Base-by-base conservation (phyloP, 1,140 invertebrate genomes). In the Cherax quadricarinatus region DNA sequence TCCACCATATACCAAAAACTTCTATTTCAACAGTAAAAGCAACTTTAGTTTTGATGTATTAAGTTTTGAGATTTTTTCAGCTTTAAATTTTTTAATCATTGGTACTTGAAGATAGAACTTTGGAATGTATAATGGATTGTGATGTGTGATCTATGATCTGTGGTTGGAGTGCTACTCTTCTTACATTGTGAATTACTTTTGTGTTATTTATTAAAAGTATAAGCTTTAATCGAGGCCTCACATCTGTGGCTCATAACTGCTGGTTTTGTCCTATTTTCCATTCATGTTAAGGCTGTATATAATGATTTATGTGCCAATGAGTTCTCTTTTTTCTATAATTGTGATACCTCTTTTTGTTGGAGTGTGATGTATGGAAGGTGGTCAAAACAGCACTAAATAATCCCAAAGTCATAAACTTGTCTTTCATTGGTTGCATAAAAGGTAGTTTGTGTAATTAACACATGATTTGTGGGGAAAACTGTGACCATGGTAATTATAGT, bases 231-330 rank as follows among this genome's bases (percentile, higher is more conserved):
- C 24, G 62, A 86, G 85, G 70, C 41, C 70, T 81, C 80, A 49
- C 51, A 60, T 78, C 30, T 84, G 87, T 88, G 79, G 87, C 87
- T 88, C 75, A 53, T 41, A 78, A 90, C 66, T 85, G 62, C 89
- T 85, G 80, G 73, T 57, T 70, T 91, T 51, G 49, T 86, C 66
- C 85, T 79, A 49, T 80, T 90, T 60, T 89, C 48, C 41, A 66
- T 24, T 89, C 79, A 73, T 89, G 73, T 86, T 84, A 91, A 62
- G 62, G 84, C 83, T 91, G 89, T 91, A 91, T 91, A 91, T 91
- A 85, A 91, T 86, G 82, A 89, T 91, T 91, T 91, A 90, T 86
- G 83, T 91, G 89, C 89, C 89, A 91, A 91, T 86, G 53, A 88
- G 86, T 88, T 88, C 75, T 88, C 78, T 85, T 85, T 79, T 85